phyloP scores from a whole-genome alignment of 2,797 vertebrate genomes.

The Pterois miles region DNA sequence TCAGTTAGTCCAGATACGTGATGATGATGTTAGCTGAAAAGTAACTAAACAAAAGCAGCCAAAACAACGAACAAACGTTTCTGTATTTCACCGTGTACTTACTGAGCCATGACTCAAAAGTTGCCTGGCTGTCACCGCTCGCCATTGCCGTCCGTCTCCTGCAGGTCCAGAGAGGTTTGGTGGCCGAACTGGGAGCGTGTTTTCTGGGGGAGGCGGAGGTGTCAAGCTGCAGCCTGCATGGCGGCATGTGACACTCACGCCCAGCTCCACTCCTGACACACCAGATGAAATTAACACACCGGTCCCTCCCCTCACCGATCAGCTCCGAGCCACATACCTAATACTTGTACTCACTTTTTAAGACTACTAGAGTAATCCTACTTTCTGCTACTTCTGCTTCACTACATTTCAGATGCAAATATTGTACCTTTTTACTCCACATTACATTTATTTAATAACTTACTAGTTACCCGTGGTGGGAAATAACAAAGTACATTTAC shows the following conservation, averaged over 20 bases:
- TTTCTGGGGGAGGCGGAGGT: slow-evolving; percentile 18
- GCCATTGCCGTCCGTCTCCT: slow-evolving; percentile 68
- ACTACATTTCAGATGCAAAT: neutral
- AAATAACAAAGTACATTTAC: neutral
- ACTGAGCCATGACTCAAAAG: slow-evolving; percentile 78
- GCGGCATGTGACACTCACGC: slow-evolving; percentile 77
- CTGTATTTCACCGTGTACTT: slow-evolving; percentile 33
- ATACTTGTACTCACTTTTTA: neutral
- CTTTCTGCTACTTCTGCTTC: neutral
- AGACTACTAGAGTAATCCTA: too few species aligned
- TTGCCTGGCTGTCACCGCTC: slow-evolving; percentile 49
- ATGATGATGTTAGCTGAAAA: neutral
- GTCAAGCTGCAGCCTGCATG: slow-evolving; percentile 33
- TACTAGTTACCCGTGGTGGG: too few species aligned
- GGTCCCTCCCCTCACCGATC: neutral
- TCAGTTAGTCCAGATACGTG: neutral
- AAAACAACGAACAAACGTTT: neutral
- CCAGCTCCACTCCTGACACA: slow-evolving; percentile 49
- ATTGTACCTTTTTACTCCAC: neutral
- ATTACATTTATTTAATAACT: neutral
- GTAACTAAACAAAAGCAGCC: neutral
- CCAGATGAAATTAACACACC: neutral
- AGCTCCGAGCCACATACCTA: too few species aligned
- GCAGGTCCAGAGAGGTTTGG: neutral
- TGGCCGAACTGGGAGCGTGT: neutral